Evolutionary conservation across 1,140 invertebrate species (phyloP), one percentile per base, ranked within the genome.

Genomic region (Drosophila repleta): DNA sequence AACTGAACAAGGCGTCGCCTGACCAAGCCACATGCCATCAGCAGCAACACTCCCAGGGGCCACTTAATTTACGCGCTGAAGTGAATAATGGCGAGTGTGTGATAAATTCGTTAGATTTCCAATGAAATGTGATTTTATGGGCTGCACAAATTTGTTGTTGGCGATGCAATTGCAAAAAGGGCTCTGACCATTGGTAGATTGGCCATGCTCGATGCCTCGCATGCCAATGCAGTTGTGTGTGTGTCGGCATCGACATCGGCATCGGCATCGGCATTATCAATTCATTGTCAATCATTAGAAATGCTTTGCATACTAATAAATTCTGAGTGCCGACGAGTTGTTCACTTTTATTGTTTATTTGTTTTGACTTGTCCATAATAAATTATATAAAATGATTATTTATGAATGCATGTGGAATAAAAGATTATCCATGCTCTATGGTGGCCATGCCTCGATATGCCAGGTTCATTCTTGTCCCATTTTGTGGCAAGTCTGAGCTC

Each of bases 41-140:
- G 58, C 45, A 26, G 26, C 13, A 57, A 35, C 64, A 55, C 10
- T 37, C 37, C 1, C 37, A n/a, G 11, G n/a, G 20, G 26, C 1
- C 53, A 21, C 13, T 21, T 49, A 55, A n/a, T n/a, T 43, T 5
- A 11, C 46, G 48, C 62, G 13, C 24, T 24, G 39, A 55, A 39
- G 52, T 78, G 78, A 81, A 74, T 85, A 78, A 85, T 81, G 81
- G 45, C 48, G 46, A 49, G 56, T 56, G 56, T 48, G 64, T 88
- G 78, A 87, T 87, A 75, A 88, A 87, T 87, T 78, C 79, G 74
- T 88, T 82, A 88, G 82, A 87, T 82, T 87, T 87, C 82, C 82
- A 88, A 88, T 82, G 82, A 87, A 87, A 79, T 87, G 75, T 56
- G 71, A 78, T 82, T 81, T 82, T 67, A 82, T 88, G 60, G 32